Evolutionary conservation across 2,797 vertebrate species (phyloP).

Genomic region (Geotrypetes seraphini): DNA sequence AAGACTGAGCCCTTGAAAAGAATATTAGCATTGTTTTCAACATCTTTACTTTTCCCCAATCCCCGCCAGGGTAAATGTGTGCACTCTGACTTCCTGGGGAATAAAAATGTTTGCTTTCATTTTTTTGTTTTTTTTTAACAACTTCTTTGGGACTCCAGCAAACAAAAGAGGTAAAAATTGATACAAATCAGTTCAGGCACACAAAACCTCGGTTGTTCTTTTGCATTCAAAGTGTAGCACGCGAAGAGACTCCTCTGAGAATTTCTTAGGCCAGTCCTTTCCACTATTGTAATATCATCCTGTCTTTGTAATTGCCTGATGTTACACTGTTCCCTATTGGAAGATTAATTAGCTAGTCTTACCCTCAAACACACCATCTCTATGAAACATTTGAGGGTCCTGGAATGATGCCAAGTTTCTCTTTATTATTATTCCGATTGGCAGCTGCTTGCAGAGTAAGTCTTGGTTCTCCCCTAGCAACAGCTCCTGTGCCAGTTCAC

Average conservation of each 20-base stretch:
- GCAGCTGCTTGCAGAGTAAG: slow-evolving; percentile 25
- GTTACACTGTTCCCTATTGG: slow-evolving; percentile 48
- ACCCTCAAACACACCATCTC: slow-evolving; percentile 42
- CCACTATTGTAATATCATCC: slow-evolving; percentile 32
- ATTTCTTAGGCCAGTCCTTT: slow-evolving; percentile 34
- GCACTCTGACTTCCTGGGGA: too few species aligned
- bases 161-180: too few species aligned
- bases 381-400: slow-evolving; percentile 30
- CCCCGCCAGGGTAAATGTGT: too few species aligned
- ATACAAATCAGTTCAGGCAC: neutral
- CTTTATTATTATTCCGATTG: slow-evolving; percentile 34
- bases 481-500: slow-evolving; percentile 35
- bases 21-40: too few species aligned
- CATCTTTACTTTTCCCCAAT: too few species aligned
- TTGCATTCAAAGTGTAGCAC: neutral
- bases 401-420: slow-evolving; percentile 28
- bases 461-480: slow-evolving; percentile 27
- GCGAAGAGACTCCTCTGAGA: slow-evolving; percentile 28
- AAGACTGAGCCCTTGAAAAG: too few species aligned
- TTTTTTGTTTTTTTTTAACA: too few species aligned
- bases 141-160: too few species aligned
- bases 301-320: slow-evolving; percentile 35
- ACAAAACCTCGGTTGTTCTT: neutral
- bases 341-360: slow-evolving; percentile 45
- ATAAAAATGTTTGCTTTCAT: too few species aligned